Percentiles rank a stretch among this genome's conserved stretches.
Conservation (phyloP, 1,140 invertebrate species). For the Propsilocerus akamusi region DNA sequence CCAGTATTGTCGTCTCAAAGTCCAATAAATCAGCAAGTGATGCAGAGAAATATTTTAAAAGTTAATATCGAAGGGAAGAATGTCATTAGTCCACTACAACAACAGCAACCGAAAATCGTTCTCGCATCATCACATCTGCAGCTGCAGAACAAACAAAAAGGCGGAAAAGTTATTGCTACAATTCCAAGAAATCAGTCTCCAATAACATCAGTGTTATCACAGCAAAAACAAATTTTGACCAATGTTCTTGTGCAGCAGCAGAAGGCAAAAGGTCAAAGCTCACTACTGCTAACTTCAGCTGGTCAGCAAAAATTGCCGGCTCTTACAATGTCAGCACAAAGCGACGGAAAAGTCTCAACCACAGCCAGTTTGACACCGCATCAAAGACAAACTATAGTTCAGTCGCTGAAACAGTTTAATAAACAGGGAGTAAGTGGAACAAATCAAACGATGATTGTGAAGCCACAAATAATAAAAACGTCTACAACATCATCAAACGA, state of each 20-base stretch:
- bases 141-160: neutral
- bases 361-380: no score
- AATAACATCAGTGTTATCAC: neutral
- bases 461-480: neutral
- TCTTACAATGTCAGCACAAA: no score
- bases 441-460: neutral
- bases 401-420: no score
- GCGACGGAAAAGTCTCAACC: no score
- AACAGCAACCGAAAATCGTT: neutral
- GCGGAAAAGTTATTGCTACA: neutral
- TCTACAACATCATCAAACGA: neutral
- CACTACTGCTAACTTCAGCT: neutral
- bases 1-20: neutral
- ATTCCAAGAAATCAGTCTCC: neutral
- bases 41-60: neutral
- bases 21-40: neutral
- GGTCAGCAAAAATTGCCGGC: neutral
- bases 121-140: neutral
- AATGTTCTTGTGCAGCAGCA: neutral
- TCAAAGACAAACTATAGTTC: no score
- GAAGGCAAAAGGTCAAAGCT: neutral
- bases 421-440: no score
- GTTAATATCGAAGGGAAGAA: neutral
- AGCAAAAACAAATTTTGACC: neutral
- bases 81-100: neutral